These are phyloP conservation scores for Mechanitis messenoides DNA, from an alignment of 2,888 invertebrate species.

Conservation along the genomic window DNA sequence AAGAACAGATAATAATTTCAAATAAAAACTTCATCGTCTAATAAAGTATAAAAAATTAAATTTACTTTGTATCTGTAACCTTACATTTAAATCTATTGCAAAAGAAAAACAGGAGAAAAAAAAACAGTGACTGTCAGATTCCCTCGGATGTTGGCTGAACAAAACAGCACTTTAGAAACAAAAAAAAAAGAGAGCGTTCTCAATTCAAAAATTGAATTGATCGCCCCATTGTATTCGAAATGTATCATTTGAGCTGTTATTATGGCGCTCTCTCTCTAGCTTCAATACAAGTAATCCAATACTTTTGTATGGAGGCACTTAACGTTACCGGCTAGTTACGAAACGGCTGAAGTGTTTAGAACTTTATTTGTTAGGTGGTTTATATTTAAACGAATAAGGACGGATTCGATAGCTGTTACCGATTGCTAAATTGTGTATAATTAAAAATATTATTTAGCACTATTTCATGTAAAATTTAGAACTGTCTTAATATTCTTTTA, in stretches of 20 bases:
- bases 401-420: constrained; percentile 20
- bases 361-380: constrained; percentile 56
- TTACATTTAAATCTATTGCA: constrained; percentile 46
- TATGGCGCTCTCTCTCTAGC: constrained; percentile 70
- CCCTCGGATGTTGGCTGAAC: constrained; percentile 72
- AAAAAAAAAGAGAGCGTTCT: constrained; percentile 74
- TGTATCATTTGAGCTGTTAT: constrained; percentile 78
- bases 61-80: constrained; percentile 46
- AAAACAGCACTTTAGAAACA: constrained; percentile 76
- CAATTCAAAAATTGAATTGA: constrained; percentile 78
- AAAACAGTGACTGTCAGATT: constrained; percentile 76
- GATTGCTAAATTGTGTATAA: constrained; percentile 4
- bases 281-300: constrained; percentile 74
- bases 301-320: constrained; percentile 76
- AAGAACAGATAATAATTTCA: constrained; percentile 4
- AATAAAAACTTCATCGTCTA: constrained; percentile 18
- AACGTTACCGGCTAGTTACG: constrained; percentile 51
- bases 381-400: constrained; percentile 30
- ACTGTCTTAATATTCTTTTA: too few species aligned
- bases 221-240: constrained; percentile 77
- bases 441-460: too few species aligned
- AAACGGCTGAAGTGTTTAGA: constrained; percentile 56
- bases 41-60: constrained; percentile 21
- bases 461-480: too few species aligned
- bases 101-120: constrained; percentile 60